A percentile compares a stretch with the other conserved stretches of the same genome.
These are phyloP conservation scores for Cassiopea xamachana DNA, from an alignment of 30 jellyfish, hydroid and myxozoan species.

Conservation along the genomic window DNA sequence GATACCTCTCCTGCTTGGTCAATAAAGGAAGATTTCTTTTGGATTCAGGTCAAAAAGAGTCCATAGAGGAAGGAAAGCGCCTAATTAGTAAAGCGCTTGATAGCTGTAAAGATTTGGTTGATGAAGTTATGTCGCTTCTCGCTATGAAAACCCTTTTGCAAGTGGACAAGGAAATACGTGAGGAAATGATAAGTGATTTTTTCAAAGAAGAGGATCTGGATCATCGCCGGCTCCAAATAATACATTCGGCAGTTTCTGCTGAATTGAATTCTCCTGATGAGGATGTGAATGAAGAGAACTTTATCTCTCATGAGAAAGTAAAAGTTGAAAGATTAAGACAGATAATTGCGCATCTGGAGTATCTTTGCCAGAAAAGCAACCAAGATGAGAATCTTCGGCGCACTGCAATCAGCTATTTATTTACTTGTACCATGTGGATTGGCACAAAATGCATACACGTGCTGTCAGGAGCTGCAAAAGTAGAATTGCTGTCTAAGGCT, in stretches of 20 bases:
- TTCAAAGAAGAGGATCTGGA: neutral
- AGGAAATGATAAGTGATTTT: neutral
- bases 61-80: neutral
- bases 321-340: neutral
- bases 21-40: slow-evolving; percentile 26
- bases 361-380: too few species aligned
- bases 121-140: neutral
- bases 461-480: too few species aligned
- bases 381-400: too few species aligned
- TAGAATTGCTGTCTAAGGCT: too few species aligned
- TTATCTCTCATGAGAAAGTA: neutral
- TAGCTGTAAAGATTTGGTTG: neutral
- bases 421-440: too few species aligned
- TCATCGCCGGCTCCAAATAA: neutral
- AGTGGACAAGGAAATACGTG: neutral
- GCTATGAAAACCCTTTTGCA: neutral
- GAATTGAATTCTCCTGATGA: neutral
- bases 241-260: neutral
- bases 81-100: neutral
- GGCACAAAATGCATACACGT: too few species aligned
- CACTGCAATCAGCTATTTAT: too few species aligned
- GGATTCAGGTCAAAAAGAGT: neutral
- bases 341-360: too few species aligned
- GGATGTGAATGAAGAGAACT: neutral
- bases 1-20: neutral